These are phyloP conservation scores for Halcyon badia DNA, from an alignment of 2,797 vertebrate genomes.

Conservation along the genomic window DNA sequence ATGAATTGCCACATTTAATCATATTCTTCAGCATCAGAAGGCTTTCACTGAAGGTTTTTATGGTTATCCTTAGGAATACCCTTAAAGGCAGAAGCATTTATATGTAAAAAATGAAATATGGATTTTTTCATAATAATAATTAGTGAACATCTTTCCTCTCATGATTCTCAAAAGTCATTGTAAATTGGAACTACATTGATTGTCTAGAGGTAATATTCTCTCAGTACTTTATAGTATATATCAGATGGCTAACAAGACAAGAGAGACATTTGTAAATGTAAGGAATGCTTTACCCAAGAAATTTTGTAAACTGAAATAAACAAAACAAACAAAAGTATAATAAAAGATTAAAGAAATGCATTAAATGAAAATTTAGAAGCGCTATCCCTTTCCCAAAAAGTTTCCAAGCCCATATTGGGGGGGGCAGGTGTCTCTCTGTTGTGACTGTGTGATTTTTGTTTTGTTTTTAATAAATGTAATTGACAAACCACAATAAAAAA, in stretches of 20 bases:
- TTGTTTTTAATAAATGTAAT: background rate
- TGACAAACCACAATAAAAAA: background rate
- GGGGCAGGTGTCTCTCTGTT: fast-evolving
- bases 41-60: background rate
- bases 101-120: background rate
- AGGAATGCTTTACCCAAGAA: background rate
- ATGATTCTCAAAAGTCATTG: background rate
- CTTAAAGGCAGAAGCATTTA: background rate
- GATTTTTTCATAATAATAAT: background rate
- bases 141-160: background rate
- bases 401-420: background rate
- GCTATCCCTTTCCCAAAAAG: background rate
- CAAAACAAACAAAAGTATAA: background rate
- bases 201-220: background rate
- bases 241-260: background rate
- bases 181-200: background rate
- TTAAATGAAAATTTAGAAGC: background rate
- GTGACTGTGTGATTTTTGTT: background rate
- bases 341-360: fast-evolving
- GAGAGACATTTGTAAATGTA: background rate
- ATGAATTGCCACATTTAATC: background rate
- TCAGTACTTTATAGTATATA: background rate
- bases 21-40: background rate
- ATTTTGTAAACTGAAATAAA: background rate
- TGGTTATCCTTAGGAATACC: background rate